Evolutionary conservation across 2,113 vertebrate species (phyloP), one percentile per base, ranked within the genome.

Genomic region (Anser brachyrhynchus): DNA sequence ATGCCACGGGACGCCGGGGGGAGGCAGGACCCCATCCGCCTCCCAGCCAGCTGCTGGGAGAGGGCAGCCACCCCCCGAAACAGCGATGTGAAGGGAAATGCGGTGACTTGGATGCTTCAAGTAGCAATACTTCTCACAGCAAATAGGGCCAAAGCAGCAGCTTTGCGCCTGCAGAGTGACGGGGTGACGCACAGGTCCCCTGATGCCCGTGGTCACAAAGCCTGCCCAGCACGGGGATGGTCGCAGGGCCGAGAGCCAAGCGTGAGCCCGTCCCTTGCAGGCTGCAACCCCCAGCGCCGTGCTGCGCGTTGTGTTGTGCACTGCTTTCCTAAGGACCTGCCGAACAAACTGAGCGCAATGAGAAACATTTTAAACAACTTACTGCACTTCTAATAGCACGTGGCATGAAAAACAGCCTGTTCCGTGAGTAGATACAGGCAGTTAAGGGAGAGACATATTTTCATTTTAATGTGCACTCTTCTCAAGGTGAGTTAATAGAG

Each of bases 301-400:
- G 0, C 2, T 3, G n/a, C 2, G 0, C 0, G 8, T 1, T 15
- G 0, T 5, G 21, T 2, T 8, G 18, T 4, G 2, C 10, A n/a
- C 64, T 35, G 65, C 55, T 55, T 15, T 29, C 20, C 64, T 2
- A 1, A 52, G 46, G 49, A 43, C 4, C 33, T 29, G 3, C 11
- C 18, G 17, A 22, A 21, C 78, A 64, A 74, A 51, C 12, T 14
- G 6, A 46, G 2, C 72, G 44, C 72, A 44, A 16, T 14, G 55
- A 51, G 35, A 26, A 65, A 22, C 21, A 77, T 29, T 43, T 59
- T 14, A 59, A 75, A 49, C 90, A 87, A 55, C 77, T 35, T 52
- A 59, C 57, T 80, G 44, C 11, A 59, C 31, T 71, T 66, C 35
- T 26, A 65, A 95, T 55, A 23, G 31, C 2, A 16, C 2, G 55